Base-by-base conservation (phyloP, 2,797 vertebrate species). In the Spea hammondii region DNA sequence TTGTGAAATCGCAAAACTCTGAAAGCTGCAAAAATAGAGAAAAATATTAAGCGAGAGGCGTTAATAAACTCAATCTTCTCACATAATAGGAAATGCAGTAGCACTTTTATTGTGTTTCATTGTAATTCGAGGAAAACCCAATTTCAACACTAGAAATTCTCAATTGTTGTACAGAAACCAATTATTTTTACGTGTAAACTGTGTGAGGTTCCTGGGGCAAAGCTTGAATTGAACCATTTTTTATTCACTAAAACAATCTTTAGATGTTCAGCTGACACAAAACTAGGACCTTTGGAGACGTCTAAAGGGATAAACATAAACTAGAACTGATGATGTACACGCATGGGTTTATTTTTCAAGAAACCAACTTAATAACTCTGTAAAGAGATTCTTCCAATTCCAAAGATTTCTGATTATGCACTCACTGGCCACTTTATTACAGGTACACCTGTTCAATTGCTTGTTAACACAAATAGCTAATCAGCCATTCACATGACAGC, bases 41-140 rank as follows among this genome's bases (percentile, higher is more conserved):
- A 48, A 9, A 74, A 82, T 72, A 72, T 82, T 77, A 82, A 78
- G 70, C 64, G 53, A 76, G 62, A 59, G 64, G 67, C 76, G 54
- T 73, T 77, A 82, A 82, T 82, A 77, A 82, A 77, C 74, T 75
- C 49, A 64, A 75, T 71, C 62, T 75, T 75, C 71, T 66, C 79
- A 73, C 55, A 69, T 73, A 81, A 81, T 76, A 17, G 64, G 55
- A 77, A 73, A 67, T 77, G 68, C 75, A 73, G 70, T 77, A 54
- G 55, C 55, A 4, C 65, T 82, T 74, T 77, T 68, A 77, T 73
- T 72, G 70, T 59, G 47, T 54, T 73, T 70, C 70, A 73, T 77
- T 82, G 71, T 70, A 78, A 78, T 77, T 77, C 65, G 57, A 82
- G 65, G 70, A 71, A 82, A 78, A 78, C 75, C 65, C 74, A 77